Percentiles rank a stretch among this genome's conserved stretches.
Evolutionary conservation across 92 coral and sea anemone genomes (phyloP).

Genomic region (Parazoanthus darwini): DNA sequence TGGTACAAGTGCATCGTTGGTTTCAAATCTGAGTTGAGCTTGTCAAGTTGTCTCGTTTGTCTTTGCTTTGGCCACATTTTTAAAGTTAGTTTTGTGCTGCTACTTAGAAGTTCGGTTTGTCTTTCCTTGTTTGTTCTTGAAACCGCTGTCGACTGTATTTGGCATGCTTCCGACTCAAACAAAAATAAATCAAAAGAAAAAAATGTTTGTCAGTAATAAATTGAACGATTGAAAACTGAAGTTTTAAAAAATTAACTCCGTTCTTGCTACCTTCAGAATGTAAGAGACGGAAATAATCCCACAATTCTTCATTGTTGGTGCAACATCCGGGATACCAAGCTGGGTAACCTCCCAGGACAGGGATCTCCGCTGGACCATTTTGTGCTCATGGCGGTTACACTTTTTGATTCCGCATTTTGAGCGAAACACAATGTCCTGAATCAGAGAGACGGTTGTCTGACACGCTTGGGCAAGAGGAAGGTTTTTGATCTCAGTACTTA

Average conservation of each 20-base stretch:
- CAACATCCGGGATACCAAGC: conserved; percentile 86
- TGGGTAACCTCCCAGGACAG: conserved; percentile 69
- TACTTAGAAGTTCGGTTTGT: background rate
- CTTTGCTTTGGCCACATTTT: background rate
- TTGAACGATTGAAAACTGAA: background rate
- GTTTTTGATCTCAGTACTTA: conserved; percentile 68
- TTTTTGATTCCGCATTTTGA: conserved; percentile 70
- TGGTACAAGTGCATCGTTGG: background rate
- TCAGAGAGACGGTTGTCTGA: conserved; percentile 61
- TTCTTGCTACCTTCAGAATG: conserved; percentile 67
- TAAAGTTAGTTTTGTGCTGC: background rate
- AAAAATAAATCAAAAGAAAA: background rate
- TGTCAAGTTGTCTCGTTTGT: conserved; percentile 17
- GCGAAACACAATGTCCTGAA: conserved; percentile 67
- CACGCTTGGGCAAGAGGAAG: conserved; percentile 71
- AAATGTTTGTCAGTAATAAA: background rate
- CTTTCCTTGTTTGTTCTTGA: background rate
- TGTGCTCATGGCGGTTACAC: conserved; percentile 60
- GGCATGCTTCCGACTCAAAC: background rate
- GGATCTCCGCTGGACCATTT: conserved; percentile 68
- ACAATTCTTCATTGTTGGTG: conserved; percentile 84
- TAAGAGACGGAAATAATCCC: conserved; percentile 82
- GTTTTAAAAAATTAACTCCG: background rate
- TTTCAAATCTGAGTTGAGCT: background rate
- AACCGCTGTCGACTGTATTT: background rate